phyloP scores from a whole-genome alignment of 2,113 vertebrate species.

The Microcebus lehilahytsara region DNA sequence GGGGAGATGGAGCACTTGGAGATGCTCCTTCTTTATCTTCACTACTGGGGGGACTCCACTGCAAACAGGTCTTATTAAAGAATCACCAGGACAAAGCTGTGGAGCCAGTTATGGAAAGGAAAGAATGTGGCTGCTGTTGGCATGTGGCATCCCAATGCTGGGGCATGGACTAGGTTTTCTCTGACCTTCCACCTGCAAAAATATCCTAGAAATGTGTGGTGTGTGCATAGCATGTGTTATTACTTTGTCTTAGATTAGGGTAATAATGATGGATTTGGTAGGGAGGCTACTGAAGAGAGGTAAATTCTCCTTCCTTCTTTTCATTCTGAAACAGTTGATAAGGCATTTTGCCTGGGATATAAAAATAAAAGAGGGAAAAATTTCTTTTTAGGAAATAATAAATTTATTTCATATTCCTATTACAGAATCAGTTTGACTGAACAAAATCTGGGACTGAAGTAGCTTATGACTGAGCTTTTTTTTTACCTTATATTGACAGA shows the following conservation, averaged over 20 bases:
- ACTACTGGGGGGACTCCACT: background rate
- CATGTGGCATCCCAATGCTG: background rate
- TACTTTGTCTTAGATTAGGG: background rate
- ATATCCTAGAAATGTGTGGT: background rate
- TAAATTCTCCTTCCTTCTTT: background rate
- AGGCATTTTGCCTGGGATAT: background rate
- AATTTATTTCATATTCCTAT: slow-evolving; percentile 47
- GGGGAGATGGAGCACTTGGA: background rate
- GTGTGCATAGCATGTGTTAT: no score
- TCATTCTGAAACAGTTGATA: slow-evolving; percentile 5
- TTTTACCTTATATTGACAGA: background rate
- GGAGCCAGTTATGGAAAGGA: background rate
- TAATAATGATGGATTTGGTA: background rate
- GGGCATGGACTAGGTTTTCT: background rate
- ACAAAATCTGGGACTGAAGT: slow-evolving; percentile 26
- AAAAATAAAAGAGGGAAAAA: slow-evolving; percentile 21
- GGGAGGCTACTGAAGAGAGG: background rate
- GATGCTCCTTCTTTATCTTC: background rate
- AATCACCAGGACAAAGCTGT: background rate
- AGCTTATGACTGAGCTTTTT: slow-evolving; percentile 10
- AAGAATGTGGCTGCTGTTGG: background rate
- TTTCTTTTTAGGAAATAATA: slow-evolving; percentile 46
- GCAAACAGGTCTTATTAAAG: background rate
- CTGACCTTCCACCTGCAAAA: background rate
- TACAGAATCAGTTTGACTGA: slow-evolving; percentile 39